A percentile compares a stretch with the other conserved stretches of the same genome.
Conservation (phyloP, 2,888 invertebrate genomes). For the Dastarcus helophoroides region DNA sequence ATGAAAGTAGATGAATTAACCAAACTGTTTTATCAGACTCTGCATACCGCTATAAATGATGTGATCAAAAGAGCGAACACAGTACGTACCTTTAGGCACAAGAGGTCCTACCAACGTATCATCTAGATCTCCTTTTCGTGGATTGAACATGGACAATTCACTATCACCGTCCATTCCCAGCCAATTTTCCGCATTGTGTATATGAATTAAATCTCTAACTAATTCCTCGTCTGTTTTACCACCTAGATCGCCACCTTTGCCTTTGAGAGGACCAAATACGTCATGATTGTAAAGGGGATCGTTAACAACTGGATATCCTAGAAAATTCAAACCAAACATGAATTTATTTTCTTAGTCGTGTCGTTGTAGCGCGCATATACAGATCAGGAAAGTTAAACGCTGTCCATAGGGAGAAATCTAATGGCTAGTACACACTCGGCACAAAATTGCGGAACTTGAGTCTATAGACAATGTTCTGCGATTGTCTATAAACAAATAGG, state of each 20-base stretch:
- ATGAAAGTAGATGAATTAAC: no score
- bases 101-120: slow-evolving; percentile 31
- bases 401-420: no score
- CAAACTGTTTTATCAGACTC: no score
- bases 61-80: no score
- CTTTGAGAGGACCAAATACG: slow-evolving; percentile 89
- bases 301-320: slow-evolving; percentile 93
- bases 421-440: no score
- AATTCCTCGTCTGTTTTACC: slow-evolving; percentile 84
- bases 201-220: slow-evolving; percentile 77
- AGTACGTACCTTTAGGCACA: slow-evolving; percentile 36
- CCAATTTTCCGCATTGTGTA: slow-evolving; percentile 93
- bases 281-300: slow-evolving; percentile 95
- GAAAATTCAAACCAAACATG: slow-evolving; percentile 11
- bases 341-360: no score
- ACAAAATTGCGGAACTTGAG: no score
- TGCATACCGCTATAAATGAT: no score
- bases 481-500: no score
- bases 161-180: slow-evolving; percentile 82
- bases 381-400: no score
- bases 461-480: no score
- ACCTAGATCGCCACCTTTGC: slow-evolving; percentile 76
- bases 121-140: slow-evolving; percentile 43
- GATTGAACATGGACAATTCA: slow-evolving; percentile 70
- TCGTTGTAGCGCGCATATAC: no score